Evolutionary conservation across 2,797 vertebrate species (phyloP), one percentile per base, ranked within the genome.

Genomic region (Coregonus sp.): DNA sequence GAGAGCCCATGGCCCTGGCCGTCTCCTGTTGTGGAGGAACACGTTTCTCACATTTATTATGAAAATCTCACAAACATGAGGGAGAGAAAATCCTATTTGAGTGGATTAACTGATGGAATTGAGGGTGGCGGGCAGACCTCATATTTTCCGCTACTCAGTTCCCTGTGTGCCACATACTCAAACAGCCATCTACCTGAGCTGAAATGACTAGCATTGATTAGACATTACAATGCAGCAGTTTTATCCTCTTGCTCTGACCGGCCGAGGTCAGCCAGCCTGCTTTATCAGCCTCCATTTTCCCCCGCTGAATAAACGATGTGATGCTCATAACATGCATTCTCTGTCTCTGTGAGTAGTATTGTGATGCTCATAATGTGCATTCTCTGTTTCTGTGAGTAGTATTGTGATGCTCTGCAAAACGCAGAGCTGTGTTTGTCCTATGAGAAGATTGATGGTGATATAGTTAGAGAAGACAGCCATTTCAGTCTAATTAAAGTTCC

Each of bases 401-500:
- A 70, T 67, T 52, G 75, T 25, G 29, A 66, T 29, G 29, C 59
- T 33, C 25, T 18, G 54, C 15, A n/a, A 66, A 35, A 63, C 29
- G 54, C 73, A n/a, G 65, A 18, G 61, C 72, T 15, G 37, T 14
- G 63, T 11, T 6, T 63, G 1, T 71, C 50, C 14, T 20, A 20
- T 4, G 29, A n/a, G 73, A 71, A 25, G 40, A n/a, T 5, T 59
- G 33, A 25, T 33, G 7, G 25, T 5, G 40, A 40, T 51, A 25
- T 40, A 20, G 29, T 37, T 47, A 15, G 78, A 33, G 12, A 52
- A 66, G 31, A 67, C 54, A 69, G 56, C 35, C 40, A 40, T 61
- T 75, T 70, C 33, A 11, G 25, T 71, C 56, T 78, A 80, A 83
- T 78, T 75, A 72, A 67, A 74, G 59, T 69, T 50, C 29, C 56